Percentiles rank a stretch among this genome's conserved stretches.
These are phyloP conservation scores for Morone saxatilis DNA, from an alignment of 2,113 vertebrate genomes.

Conservation along the genomic window DNA sequence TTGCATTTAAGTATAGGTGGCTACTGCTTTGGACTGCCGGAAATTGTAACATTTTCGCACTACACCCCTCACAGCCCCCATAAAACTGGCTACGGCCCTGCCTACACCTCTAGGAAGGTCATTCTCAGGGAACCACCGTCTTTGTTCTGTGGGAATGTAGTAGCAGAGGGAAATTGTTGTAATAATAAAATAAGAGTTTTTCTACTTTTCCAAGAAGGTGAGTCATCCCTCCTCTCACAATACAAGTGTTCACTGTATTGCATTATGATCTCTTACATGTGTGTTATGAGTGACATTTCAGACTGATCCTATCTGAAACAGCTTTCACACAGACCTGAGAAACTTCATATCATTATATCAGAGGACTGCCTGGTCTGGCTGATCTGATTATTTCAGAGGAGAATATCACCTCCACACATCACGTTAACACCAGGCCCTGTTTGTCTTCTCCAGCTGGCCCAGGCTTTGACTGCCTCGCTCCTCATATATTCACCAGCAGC, in stretches of 20 bases:
- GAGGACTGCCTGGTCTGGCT: neutral
- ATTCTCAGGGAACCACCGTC: too few species aligned
- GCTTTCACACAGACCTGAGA: neutral
- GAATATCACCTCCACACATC: slow-evolving; percentile 15
- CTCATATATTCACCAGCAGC: slow-evolving; percentile 28
- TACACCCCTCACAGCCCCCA: neutral
- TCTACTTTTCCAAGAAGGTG: neutral
- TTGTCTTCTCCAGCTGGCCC: slow-evolving; percentile 15
- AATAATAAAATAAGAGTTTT: neutral
- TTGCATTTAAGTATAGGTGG: too few species aligned
- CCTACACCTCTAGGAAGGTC: too few species aligned
- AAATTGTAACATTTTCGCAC: neutral
- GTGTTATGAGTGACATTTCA: neutral
- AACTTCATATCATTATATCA: neutral
- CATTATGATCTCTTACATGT: neutral
- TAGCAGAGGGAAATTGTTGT: neutral
- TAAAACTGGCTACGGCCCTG: neutral
- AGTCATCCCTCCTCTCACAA: neutral
- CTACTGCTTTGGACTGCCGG: too few species aligned
- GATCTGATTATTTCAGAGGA: slow-evolving; percentile 11
- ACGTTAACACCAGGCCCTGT: slow-evolving; percentile 1
- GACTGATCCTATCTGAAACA: neutral
- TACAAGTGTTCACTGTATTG: neutral
- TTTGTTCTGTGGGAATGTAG: neutral
- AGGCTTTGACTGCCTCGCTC: slow-evolving; percentile 6